Base-by-base conservation (phyloP, 1,140 invertebrate genomes). In the Leptestheria dahalacensis region DNA sequence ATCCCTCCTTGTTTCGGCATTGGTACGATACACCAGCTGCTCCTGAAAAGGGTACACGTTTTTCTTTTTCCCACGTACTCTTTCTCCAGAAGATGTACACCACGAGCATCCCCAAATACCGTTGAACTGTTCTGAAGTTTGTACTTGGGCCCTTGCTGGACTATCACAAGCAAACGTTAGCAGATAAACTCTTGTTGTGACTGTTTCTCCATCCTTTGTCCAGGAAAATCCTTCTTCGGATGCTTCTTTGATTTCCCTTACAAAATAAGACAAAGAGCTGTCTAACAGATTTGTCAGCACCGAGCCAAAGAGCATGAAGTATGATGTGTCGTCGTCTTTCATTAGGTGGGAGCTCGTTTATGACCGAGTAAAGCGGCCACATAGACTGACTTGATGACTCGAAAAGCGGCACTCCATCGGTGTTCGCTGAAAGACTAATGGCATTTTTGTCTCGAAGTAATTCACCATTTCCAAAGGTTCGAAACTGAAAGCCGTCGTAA, bases 51-150 rank as follows among this genome's bases (percentile, higher is more conserved):
- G n/a, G 21, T 50, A 18, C 6, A 50, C 48, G 20, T 10, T 4
- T 18, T 50, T 23, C 20, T 23, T 28, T 54, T 28, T 28, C 33
- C 24, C 25, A 11, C 28, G 24, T 18, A 54, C 2, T n/a, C 24
- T 54, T 6, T 25, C n/a, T 26, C 52, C 52, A 6, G 2, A 18
- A 3, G 21, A 18, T n/a, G 9, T 3, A 28, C 52, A 54, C 52
- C 52, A 54, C 3, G 52, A 23, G 21, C 48, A 54, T 3, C 52
- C 6, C 2, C 2, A 25, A 28, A 2, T 6, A 2, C 52, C 24
- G 33, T 54, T 26, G 33, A 54, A 54, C 24, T 54, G 52, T 25
- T 28, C 33, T n/a, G 33, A 54, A 18, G 25, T 54, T 15, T 54
- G 52, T 20, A 54, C 3, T 25, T 18, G 26, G 6, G 52, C 52